Evolutionary conservation across 2,113 vertebrate species (phyloP).

Genomic region (Rhinoptilus africanus): DNA sequence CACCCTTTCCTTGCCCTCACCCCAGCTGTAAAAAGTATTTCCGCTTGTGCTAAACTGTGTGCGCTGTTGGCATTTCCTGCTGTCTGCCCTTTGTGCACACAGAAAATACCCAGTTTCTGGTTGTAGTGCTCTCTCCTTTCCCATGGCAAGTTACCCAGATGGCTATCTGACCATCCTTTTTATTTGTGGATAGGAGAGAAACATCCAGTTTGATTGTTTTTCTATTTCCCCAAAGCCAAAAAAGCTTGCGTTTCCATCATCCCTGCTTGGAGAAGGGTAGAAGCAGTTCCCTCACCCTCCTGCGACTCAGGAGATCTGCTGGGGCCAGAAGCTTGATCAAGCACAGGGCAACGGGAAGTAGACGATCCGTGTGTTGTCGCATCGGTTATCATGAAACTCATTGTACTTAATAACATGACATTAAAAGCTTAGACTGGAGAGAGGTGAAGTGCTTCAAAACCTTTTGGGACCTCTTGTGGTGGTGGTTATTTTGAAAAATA

Average conservation of each 20-base stretch:
- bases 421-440: neutral
- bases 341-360: neutral
- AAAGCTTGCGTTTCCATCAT: neutral
- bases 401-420: neutral
- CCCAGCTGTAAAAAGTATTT: neutral
- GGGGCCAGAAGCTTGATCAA: neutral
- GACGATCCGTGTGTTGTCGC: neutral
- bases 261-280: neutral
- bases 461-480: neutral
- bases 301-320: neutral
- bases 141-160: neutral
- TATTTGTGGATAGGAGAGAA: neutral
- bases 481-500: neutral
- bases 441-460: neutral
- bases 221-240: neutral
- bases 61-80: neutral
- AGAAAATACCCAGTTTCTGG: neutral
- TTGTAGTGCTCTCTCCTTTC: neutral
- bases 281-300: neutral
- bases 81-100: neutral
- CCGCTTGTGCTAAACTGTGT: neutral
- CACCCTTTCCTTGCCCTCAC: neutral
- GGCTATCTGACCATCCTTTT: neutral
- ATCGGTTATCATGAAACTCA: rapidly evolving
- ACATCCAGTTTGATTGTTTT: neutral